Base-by-base conservation (phyloP, 2,113 vertebrate species). In the Sprattus sprattus region DNA sequence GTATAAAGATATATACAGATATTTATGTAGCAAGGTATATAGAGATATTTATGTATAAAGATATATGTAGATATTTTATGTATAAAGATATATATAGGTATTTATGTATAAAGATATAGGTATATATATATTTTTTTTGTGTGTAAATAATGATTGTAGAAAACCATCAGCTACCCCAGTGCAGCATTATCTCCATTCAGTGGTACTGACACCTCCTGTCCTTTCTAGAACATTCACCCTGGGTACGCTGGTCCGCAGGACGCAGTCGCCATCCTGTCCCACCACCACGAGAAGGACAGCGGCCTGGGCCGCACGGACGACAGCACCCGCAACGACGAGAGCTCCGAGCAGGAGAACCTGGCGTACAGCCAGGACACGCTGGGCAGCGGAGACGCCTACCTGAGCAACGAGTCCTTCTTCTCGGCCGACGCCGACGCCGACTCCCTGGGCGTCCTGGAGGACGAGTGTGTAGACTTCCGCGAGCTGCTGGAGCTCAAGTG, bases 261-360 rank as follows among this genome's bases (percentile, higher is more conserved):
- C 88, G 98, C 97, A 0, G 97, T 97, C 89, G 98, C 98, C 0
- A 93, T 98, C 88, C 88, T 97, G 83, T 99, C 97, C 84, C 97
- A 96, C 90, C 97, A 97, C 91, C 97, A 97, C 0, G 97, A 99
- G 92, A 99, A 99, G 92, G 98, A 99, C 95, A 99, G 98, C 0
- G 98, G 98, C 0, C 95, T 99, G 11, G 97, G 98, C 0, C 97
- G 97, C 85, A 99, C 98, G 0, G 98, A 99, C 0, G 98, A 98
- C 90, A 99, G 98, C 91, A 99, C 97, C 0, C 95, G 98, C 44
- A 99, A 99, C 0, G 98, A 99, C 0, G 98, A 99, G 93, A 99
- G 97, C 93, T 99, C 97, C 0, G 97, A 99, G 94, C 98, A 96
- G 89, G 98, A 99, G 85, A 98, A 98, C 94, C 94, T 96, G 0